phyloP scores from a whole-genome alignment of 2,113 vertebrate genomes.

The Argyrosomus japonicus region DNA sequence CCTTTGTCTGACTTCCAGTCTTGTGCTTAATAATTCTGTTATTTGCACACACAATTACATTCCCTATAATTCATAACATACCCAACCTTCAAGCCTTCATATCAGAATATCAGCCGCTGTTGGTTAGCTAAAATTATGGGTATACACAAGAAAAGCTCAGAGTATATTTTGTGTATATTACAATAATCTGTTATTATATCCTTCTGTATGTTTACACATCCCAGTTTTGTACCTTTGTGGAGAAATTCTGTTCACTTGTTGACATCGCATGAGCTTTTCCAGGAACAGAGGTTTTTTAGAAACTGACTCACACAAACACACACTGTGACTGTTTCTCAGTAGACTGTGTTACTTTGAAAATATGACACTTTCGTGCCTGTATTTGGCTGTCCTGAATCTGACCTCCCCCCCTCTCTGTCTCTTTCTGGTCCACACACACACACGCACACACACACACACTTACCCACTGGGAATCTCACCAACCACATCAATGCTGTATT shows the following conservation, averaged over 20 bases:
- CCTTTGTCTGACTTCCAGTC: too few relatives aligned
- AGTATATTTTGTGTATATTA: not conserved
- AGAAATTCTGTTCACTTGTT: not conserved
- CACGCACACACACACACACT: conserved; percentile 50
- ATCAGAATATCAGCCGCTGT: not conserved
- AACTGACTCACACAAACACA: conserved; percentile 9
- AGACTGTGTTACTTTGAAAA: not conserved
- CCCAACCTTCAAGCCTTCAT: not conserved
- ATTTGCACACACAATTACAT: too few relatives aligned
- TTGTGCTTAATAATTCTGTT: not conserved
- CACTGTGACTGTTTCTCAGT: not conserved
- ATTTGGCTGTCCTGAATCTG: not conserved
- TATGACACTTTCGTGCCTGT: not conserved
- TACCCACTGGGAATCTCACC: conserved; percentile 91
- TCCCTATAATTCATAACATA: not conserved
- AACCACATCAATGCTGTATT: conserved; percentile 86
- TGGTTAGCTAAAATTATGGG: not conserved
- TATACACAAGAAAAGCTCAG: not conserved
- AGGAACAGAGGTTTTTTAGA: conserved; percentile 7
- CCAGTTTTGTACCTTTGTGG: not conserved
- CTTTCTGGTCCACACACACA: not conserved
- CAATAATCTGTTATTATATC: not conserved
- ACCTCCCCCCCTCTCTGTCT: not conserved
- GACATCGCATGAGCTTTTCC: not conserved
- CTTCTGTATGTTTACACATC: not conserved